Evolutionary conservation across 2,113 vertebrate species (phyloP).

Genomic region (Nothocercus julius): DNA sequence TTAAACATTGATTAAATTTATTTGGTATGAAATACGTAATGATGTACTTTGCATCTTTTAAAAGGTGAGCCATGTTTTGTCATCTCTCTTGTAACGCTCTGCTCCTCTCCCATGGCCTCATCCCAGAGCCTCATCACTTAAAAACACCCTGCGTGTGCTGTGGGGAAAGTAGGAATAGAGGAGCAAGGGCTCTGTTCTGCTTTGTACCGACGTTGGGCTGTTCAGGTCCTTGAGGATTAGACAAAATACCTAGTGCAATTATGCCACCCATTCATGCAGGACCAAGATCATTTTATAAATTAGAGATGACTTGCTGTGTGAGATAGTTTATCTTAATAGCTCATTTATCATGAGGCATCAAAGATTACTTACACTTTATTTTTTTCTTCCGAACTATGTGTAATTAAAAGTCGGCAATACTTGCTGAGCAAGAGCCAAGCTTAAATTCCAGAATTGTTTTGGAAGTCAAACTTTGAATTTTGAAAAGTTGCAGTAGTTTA

Average conservation of each 20-base stretch:
- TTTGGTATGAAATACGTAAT: not conserved
- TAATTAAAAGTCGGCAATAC: not conserved
- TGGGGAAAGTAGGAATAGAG: not conserved
- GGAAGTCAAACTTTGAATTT: not conserved
- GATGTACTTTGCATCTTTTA: not conserved
- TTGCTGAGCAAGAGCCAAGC: not conserved
- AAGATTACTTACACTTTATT: not conserved
- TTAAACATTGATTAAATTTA: not conserved
- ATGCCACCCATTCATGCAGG: not conserved
- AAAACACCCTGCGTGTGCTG: not conserved
- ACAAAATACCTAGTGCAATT: slow-evolving; percentile 3
- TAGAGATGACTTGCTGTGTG: not conserved
- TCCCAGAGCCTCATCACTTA: not conserved
- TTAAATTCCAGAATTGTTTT: not conserved
- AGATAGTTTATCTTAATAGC: slow-evolving; percentile 12
- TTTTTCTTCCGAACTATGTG: not conserved
- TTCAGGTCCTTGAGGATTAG: not conserved
- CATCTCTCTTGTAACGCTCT: not conserved
- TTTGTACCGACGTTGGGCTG: not conserved
- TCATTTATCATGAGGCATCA: not conserved
- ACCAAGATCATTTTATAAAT: not conserved
- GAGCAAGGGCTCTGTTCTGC: not conserved
- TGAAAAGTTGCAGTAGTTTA: not conserved
- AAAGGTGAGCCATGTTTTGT: not conserved
- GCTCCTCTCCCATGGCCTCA: not conserved